Conservation (phyloP, 2,113 vertebrate genomes). For the Tapirus terrestris region DNA sequence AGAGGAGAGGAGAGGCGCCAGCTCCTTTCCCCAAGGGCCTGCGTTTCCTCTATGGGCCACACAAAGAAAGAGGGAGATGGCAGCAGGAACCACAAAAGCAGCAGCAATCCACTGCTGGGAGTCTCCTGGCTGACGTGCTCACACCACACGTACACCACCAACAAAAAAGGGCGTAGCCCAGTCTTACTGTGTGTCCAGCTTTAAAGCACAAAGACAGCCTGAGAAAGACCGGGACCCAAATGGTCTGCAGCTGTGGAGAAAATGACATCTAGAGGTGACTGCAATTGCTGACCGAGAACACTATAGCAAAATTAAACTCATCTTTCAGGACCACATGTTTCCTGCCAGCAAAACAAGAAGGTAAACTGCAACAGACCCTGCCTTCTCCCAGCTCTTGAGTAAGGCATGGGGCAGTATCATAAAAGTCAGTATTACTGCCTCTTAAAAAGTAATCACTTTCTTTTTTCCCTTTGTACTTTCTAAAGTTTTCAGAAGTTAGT, state of each 20-base stretch:
- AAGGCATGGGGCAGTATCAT: background rate
- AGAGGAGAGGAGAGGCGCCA: too few species aligned
- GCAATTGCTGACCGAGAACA: background rate
- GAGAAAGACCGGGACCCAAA: background rate
- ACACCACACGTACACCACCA: rapidly evolving
- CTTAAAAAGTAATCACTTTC: background rate
- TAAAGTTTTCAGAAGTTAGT: background rate
- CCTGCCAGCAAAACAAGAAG: background rate
- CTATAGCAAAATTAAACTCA: background rate
- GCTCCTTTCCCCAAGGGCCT: background rate
- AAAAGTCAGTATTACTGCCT: background rate
- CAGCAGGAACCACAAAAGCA: background rate
- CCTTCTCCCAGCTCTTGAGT: background rate
- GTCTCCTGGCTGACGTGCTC: background rate
- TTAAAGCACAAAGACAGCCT: background rate
- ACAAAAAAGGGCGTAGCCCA: background rate
- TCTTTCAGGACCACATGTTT: background rate
- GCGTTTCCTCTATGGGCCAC: background rate
- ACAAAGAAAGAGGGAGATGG: background rate
- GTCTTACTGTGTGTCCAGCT: background rate
- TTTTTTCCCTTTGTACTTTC: background rate
- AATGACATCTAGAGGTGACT: background rate
- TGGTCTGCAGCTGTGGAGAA: background rate
- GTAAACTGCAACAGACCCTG: background rate
- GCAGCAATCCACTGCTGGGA: background rate